Evolutionary conservation across 2,888 invertebrate species (phyloP), one percentile per base, ranked within the genome.

Genomic region (Oscheius onirici): DNA sequence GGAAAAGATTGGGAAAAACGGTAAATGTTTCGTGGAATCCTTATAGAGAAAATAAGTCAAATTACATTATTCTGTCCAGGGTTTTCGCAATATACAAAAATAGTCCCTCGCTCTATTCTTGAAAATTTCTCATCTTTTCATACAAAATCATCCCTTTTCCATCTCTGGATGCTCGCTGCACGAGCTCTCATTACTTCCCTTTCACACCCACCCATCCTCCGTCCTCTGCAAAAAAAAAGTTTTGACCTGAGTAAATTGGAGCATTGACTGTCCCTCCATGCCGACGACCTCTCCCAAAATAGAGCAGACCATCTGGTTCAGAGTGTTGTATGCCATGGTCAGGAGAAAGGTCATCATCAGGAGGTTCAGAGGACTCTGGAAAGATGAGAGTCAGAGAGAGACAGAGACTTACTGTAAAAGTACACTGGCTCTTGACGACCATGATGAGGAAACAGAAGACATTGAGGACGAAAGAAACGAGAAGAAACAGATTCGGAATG

Each of bases 301-400:
- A n/a, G 60, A 60, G 44, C 41, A 60, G 24, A 60, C 24, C 43
- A 60, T 60, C 3, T 43, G 20, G 10, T 60, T 60, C 20, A 60
- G 43, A 41, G 43, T 22, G 6, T 41, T 22, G 15, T 60, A 41
- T 2, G 44, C 60, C 60, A 60, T 60, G 13, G 60, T 41, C 1
- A 43, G 43, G 24, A 60, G 41, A 43, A 60, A 43, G 17, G 44
- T 24, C 60, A 60, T 60, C 40, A 60, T 43, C 11, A 60, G 60
- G 20, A 60, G 24, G 24, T 60, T 60, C 15, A 22, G 60, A 22
- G 60, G 20, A 43, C 43, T 60, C 57, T 57, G 34, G 34, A 57
- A 22, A 2, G 2, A 15, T 17, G 17, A 22, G n/a, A 17, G n/a
- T 22, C 20, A 51, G 3, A 51, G n/a, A 51, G 24, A 2, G 8